These are phyloP conservation scores for Grammomys dolichurus DNA, from an alignment of 2,113 vertebrate genomes.

Conservation along the genomic window DNA sequence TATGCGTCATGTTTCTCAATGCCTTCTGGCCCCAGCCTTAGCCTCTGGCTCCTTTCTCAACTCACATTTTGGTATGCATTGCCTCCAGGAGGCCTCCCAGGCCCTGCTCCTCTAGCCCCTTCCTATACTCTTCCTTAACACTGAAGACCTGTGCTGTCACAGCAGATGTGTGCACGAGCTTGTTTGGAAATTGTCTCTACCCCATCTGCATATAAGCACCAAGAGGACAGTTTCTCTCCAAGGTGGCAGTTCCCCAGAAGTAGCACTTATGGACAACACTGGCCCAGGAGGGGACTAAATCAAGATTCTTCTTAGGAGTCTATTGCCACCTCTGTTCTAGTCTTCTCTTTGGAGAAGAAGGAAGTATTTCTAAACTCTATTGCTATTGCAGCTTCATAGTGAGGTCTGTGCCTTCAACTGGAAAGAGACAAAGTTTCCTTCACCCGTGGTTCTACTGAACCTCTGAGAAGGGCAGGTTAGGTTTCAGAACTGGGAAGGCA, in stretches of 20 bases:
- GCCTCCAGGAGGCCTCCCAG: background rate
- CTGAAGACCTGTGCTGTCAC: accelerated
- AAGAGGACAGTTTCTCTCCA: background rate
- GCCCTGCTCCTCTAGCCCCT: accelerated
- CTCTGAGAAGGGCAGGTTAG: background rate
- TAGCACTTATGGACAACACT: background rate
- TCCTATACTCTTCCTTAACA: accelerated
- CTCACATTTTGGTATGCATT: background rate
- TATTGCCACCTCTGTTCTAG: background rate
- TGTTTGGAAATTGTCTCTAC: background rate
- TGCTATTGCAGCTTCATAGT: background rate
- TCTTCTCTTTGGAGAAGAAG: background rate
- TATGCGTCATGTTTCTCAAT: accelerated
- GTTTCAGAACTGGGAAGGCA: background rate
- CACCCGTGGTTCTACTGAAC: background rate
- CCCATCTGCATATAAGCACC: background rate
- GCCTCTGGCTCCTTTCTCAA: background rate
- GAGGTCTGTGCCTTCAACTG: background rate
- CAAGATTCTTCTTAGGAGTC: background rate
- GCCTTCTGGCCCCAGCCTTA: too few species aligned
- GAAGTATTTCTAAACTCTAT: background rate
- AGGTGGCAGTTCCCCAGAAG: background rate
- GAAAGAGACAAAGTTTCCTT: background rate
- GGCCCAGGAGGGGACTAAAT: too few species aligned
- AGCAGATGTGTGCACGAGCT: accelerated